These are phyloP conservation scores for Heterodera filipjevi DNA, from an alignment of 2,888 invertebrate genomes.

Conservation along the genomic window DNA sequence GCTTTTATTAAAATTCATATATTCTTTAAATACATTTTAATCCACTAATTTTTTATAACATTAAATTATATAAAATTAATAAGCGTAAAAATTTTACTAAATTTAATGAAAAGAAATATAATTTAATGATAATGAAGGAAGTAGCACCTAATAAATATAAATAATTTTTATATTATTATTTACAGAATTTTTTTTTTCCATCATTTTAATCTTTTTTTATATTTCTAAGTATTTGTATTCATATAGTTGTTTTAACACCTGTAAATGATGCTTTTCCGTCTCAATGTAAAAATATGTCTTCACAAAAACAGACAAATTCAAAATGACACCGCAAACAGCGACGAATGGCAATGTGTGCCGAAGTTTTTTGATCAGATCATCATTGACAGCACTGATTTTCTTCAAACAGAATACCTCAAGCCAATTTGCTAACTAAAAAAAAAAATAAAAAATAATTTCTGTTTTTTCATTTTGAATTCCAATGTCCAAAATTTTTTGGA, in stretches of 20 bases:
- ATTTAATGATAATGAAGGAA: too few species aligned
- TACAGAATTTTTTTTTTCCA: too few species aligned
- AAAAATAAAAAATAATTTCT: too few species aligned
- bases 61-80: too few species aligned
- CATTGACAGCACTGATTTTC: conserved; percentile 17
- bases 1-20: neutral
- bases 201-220: neutral
- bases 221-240: neutral
- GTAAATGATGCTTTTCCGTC: conserved; percentile 21
- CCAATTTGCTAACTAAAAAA: conserved; percentile 17
- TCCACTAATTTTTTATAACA: too few species aligned
- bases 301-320: conserved; percentile 18
- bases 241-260: neutral
- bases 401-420: conserved; percentile 12
- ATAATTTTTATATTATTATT: too few species aligned
- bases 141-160: too few species aligned
- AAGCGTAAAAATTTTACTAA: too few species aligned
- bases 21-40: neutral
- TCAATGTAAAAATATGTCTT: conserved; percentile 31
- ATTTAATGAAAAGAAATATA: too few species aligned
- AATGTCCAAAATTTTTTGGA: too few species aligned
- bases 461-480: too few species aligned
- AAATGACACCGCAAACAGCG: neutral
- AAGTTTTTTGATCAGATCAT: neutral
- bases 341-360: conserved; percentile 20